Percentiles rank a stretch among this genome's conserved stretches.
Conservation (phyloP, 2,888 invertebrate genomes). For the Scelioninae gen. 1 region DNA sequence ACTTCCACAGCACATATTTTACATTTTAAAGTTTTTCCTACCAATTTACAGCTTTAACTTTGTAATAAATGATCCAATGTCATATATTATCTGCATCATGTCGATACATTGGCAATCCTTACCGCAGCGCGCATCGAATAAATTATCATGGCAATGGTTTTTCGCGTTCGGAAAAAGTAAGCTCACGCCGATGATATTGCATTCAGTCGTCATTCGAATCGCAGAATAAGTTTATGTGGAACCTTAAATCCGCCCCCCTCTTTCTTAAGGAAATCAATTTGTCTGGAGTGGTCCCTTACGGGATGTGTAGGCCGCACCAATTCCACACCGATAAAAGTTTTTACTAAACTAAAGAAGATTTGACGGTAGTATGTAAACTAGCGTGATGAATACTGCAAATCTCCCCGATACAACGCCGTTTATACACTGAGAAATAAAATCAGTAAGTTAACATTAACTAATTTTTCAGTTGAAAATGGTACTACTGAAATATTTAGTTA, state of each 20-base stretch:
- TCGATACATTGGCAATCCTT: constrained; percentile 49
- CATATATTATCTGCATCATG: constrained; percentile 37
- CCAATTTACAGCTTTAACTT: constrained; percentile 54
- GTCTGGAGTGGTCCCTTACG: constrained; percentile 67
- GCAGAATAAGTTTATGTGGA: constrained; percentile 64
- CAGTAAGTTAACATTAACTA: too few species aligned
- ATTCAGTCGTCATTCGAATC: constrained; percentile 62
- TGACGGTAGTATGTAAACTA: constrained; percentile 59
- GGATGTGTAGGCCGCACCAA: constrained; percentile 66
- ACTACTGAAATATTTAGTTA: too few species aligned
- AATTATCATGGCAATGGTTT: constrained; percentile 61
- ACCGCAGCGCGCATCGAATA: constrained; percentile 59
- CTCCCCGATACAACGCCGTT: constrained; percentile 67
- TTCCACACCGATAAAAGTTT: constrained; percentile 55
- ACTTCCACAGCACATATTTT: constrained; percentile 44
- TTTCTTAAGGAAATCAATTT: constrained; percentile 66
- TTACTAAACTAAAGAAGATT: constrained; percentile 56
- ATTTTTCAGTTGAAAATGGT: too few species aligned
- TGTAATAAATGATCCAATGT: constrained; percentile 57
- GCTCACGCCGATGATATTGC: constrained; percentile 44
- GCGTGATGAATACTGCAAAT: constrained; percentile 60
- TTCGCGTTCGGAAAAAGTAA: constrained; percentile 23
- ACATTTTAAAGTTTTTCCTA: constrained; percentile 45
- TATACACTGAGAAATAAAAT: constrained; percentile 66
- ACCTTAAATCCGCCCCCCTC: constrained; percentile 46